Evolutionary conservation across 1,140 invertebrate species (phyloP).

Genomic region (Daktulosphaira vitifoliae): DNA sequence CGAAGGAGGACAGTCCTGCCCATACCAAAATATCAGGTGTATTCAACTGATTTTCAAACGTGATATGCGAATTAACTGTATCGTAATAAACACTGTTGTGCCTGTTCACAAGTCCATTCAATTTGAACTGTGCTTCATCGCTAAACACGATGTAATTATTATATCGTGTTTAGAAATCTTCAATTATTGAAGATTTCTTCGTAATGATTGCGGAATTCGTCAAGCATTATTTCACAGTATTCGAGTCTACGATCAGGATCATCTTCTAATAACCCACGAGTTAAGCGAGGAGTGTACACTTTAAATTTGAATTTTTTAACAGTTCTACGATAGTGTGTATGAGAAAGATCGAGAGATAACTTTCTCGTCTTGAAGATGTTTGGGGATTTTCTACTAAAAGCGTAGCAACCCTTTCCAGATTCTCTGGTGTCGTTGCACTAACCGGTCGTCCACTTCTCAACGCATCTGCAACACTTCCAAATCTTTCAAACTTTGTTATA

Average conservation of each 20-base stretch:
- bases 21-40: too few species aligned
- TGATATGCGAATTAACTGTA: too few species aligned
- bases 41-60: too few species aligned
- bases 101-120: too few species aligned
- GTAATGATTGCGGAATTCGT: neutral
- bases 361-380: neutral
- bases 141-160: too few species aligned
- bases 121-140: too few species aligned
- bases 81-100: too few species aligned
- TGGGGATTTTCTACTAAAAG: constrained; percentile 1
- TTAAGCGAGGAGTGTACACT: neutral
- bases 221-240: neutral
- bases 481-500: neutral
- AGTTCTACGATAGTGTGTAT: neutral
- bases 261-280: neutral
- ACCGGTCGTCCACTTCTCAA: neutral
- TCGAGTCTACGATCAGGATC: neutral
- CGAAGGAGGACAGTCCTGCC: too few species aligned
- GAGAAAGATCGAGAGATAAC: neutral
- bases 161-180: too few species aligned
- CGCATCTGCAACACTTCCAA: neutral
- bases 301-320: neutral
- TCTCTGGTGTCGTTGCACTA: neutral
- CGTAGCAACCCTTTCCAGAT: neutral
- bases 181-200: neutral